phyloP scores from a whole-genome alignment of 2,113 vertebrate genomes.

The Hiodon tergisus region DNA sequence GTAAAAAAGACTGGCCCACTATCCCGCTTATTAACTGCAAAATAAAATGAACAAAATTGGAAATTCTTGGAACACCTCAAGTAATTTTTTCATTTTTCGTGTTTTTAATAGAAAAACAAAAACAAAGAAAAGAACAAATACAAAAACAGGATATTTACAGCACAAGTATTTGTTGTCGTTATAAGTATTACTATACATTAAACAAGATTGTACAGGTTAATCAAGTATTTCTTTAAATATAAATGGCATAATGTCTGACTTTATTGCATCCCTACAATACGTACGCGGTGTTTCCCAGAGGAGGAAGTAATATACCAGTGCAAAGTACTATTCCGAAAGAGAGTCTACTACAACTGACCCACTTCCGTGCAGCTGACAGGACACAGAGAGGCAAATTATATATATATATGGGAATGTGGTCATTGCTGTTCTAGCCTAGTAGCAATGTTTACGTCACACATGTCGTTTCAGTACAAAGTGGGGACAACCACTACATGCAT shows the following conservation, averaged over 20 bases:
- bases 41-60: background rate
- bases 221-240: constrained; percentile 19
- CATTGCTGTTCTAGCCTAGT: background rate
- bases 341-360: background rate
- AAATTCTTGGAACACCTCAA: no score
- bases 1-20: no score
- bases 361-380: constrained; percentile 34
- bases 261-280: constrained; percentile 26
- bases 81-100: background rate
- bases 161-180: constrained; percentile 31
- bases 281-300: constrained; percentile 4
- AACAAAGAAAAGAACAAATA: constrained; percentile 54
- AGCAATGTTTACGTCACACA: background rate
- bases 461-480: background rate
- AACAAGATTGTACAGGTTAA: constrained; percentile 38
- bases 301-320: constrained; percentile 25
- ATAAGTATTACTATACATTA: constrained; percentile 27
- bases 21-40: background rate
- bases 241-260: constrained; percentile 23
- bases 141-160: constrained; percentile 59
- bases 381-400: constrained; percentile 16
- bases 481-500: background rate
- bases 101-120: constrained; percentile 66
- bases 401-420: constrained; percentile 1
- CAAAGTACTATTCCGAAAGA: constrained; percentile 9